Percentiles rank a stretch among this genome's conserved stretches.
phyloP scores from a whole-genome alignment of 2,113 vertebrate species.

The Lepidothrix coronata region DNA sequence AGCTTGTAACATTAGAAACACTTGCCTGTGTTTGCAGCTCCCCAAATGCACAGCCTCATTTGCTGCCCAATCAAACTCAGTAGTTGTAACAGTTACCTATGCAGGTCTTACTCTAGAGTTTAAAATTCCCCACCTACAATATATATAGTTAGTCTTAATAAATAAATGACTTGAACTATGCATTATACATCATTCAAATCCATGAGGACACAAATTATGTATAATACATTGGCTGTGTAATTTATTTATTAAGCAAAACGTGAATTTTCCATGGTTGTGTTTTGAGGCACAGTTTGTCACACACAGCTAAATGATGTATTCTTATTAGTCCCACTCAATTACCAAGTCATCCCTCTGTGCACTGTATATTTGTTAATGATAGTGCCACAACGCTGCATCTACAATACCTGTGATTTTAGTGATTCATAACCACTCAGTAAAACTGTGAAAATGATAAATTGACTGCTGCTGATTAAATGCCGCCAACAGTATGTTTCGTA shows the following conservation, averaged over 20 bases:
- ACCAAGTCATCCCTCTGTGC: slow-evolving; percentile 83
- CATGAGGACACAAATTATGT: slow-evolving; percentile 89
- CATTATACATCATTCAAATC: slow-evolving; percentile 95
- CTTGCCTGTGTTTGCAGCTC: slow-evolving; percentile 17
- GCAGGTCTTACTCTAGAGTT: slow-evolving; percentile 64
- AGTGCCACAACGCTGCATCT: slow-evolving; percentile 73
- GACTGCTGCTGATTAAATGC: slow-evolving; percentile 83
- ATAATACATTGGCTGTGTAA: slow-evolving; percentile 92
- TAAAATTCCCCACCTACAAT: slow-evolving; percentile 72
- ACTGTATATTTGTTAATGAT: slow-evolving; percentile 81
- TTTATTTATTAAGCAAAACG: slow-evolving; percentile 98
- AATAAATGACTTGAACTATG: slow-evolving; percentile 93
- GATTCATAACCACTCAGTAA: slow-evolving; percentile 82
- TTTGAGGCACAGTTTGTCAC: slow-evolving; percentile 83
- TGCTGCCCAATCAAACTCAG: slow-evolving; percentile 58
- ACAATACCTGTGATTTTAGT: slow-evolving; percentile 84
- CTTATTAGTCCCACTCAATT: slow-evolving; percentile 89
- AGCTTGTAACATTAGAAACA: slow-evolving; percentile 2
- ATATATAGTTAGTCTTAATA: slow-evolving; percentile 90
- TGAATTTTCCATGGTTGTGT: slow-evolving; percentile 87
- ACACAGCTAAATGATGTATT: slow-evolving; percentile 85
- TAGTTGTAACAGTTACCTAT: slow-evolving; percentile 44
- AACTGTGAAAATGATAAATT: slow-evolving; percentile 85
- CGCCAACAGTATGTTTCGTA: slow-evolving; percentile 75
- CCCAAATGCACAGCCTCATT: slow-evolving; percentile 61